Conservation (phyloP, 1,140 invertebrate genomes). For the Anastrepha obliqua region DNA sequence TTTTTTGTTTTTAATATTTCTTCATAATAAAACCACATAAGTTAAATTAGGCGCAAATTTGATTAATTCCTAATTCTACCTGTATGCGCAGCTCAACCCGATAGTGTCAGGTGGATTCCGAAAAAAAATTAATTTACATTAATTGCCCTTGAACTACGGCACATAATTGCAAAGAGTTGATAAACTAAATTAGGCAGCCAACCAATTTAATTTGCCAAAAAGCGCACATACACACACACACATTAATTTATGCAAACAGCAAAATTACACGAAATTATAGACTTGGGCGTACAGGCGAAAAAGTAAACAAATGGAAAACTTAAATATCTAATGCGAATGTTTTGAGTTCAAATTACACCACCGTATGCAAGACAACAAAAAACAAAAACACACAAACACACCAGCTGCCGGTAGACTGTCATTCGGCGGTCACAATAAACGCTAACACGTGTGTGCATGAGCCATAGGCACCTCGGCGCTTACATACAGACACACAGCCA, state of each 20-base stretch:
- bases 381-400: not conserved
- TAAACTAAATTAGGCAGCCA: not conserved
- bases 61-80: too few species aligned
- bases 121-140: slow-evolving; percentile 47
- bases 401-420: not conserved
- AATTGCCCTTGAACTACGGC: slow-evolving; percentile 49
- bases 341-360: slow-evolving; percentile 39
- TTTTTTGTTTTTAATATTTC: too few species aligned
- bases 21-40: too few species aligned
- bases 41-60: too few species aligned
- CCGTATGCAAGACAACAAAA: not conserved
- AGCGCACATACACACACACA: not conserved
- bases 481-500: too few species aligned
- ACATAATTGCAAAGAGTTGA: not conserved
- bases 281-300: not conserved
- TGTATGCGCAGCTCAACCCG: not conserved
- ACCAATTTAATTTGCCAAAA: not conserved
- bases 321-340: slow-evolving; percentile 7
- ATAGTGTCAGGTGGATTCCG: not conserved
- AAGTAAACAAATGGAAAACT: not conserved
- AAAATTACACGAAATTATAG: slow-evolving; percentile 31
- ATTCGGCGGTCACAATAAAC: slow-evolving; percentile 15
- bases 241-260: slow-evolving; percentile 1
- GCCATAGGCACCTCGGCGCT: not conserved
- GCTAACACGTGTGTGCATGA: slow-evolving; percentile 18